phyloP scores from a whole-genome alignment of 1,140 invertebrate species.

The Temnothorax curvispinosus region DNA sequence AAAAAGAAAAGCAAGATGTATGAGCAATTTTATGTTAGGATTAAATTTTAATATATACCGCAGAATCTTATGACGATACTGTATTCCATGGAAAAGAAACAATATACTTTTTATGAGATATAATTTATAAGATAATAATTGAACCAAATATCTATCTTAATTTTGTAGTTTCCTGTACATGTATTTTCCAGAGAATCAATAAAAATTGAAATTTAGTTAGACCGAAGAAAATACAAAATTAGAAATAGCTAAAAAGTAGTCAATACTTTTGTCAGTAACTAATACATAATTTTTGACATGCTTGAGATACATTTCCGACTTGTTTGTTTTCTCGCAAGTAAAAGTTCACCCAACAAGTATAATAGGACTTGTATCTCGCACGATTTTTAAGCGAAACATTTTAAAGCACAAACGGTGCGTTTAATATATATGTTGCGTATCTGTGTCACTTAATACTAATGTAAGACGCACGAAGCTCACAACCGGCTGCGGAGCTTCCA shows the following conservation, averaged over 20 bases:
- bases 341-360: not conserved
- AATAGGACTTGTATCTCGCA: not conserved
- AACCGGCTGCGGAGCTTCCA: not conserved
- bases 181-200: not conserved
- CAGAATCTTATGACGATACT: not conserved
- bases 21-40: not conserved
- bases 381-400: not conserved
- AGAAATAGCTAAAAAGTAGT: not conserved
- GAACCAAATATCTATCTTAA: not conserved
- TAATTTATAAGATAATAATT: not conserved
- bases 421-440: not conserved
- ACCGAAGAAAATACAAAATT: not conserved
- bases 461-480: not conserved
- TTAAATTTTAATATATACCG: slow-evolving; percentile 14
- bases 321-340: not conserved
- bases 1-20: slow-evolving; percentile 15
- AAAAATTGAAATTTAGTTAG: not conserved
- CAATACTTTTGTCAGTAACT: not conserved
- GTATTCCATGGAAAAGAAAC: not conserved
- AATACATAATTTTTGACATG: not conserved
- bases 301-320: not conserved
- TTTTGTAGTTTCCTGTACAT: not conserved
- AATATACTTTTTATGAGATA: not conserved
- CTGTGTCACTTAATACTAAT: not conserved
- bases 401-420: not conserved